Conservation (phyloP, 2,113 vertebrate genomes). For the Coreoperca whiteheadi region DNA sequence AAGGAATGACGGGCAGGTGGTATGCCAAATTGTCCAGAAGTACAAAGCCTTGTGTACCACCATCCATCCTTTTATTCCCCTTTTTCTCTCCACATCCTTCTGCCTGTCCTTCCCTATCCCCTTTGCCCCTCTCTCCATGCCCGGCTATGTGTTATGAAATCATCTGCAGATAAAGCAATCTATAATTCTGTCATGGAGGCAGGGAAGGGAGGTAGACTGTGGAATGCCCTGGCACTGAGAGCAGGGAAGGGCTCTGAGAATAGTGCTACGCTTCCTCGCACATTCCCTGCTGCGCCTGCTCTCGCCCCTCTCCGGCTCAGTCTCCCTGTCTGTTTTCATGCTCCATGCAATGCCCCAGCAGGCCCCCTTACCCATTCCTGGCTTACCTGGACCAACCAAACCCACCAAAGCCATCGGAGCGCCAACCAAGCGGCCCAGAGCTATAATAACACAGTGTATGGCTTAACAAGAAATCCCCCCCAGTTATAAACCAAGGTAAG, state of each 20-base stretch:
- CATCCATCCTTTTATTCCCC: slow-evolving; percentile 44
- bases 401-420: slow-evolving; percentile 22
- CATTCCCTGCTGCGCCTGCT: slow-evolving; percentile 56
- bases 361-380: slow-evolving; percentile 30
- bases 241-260: slow-evolving; percentile 63
- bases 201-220: slow-evolving; percentile 73
- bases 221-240: slow-evolving; percentile 78
- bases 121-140: slow-evolving; percentile 52
- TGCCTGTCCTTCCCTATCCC: slow-evolving; percentile 60
- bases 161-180: slow-evolving; percentile 79
- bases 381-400: slow-evolving; percentile 64
- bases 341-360: slow-evolving; percentile 52
- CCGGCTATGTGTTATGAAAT: slow-evolving; percentile 74
- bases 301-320: slow-evolving; percentile 56
- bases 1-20: slow-evolving; percentile 22
- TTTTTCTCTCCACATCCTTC: slow-evolving; percentile 33
- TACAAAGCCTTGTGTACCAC: slow-evolving; percentile 47
- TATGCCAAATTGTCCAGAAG: slow-evolving; percentile 57
- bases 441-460: slow-evolving; percentile 55
- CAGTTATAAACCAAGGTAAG: slow-evolving; percentile 53
- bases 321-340: slow-evolving; percentile 61
- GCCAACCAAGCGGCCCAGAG: slow-evolving; percentile 46
- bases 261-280: slow-evolving; percentile 54
- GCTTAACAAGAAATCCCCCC: slow-evolving; percentile 49
- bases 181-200: slow-evolving; percentile 79